These are phyloP conservation scores for Drosophila subsilvestris DNA, from an alignment of 2,888 invertebrate species.

Conservation along the genomic window DNA sequence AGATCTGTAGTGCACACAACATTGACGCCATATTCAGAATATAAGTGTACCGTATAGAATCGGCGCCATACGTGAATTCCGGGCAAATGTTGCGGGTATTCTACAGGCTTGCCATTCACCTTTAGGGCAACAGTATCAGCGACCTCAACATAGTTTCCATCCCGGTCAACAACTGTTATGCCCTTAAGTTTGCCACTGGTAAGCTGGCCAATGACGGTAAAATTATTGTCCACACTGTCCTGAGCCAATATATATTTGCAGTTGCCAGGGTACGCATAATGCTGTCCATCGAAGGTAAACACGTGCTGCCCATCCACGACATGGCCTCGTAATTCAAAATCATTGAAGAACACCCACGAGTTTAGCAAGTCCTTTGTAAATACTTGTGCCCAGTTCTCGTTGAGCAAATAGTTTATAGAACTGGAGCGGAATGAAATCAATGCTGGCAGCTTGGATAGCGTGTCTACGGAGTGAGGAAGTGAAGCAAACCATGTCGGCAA, in stretches of 20 bases:
- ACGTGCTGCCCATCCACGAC: conserved; percentile 92
- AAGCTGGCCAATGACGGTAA: conserved; percentile 91
- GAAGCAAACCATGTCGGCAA: conserved; percentile 46
- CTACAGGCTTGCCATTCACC: conserved; percentile 88
- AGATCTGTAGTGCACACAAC: conserved; percentile 87
- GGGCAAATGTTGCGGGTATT: conserved; percentile 88
- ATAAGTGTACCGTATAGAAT: conserved; percentile 86
- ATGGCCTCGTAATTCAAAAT: conserved; percentile 88
- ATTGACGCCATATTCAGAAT: conserved; percentile 87
- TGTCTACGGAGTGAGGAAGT: conserved; percentile 83
- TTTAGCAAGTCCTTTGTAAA: conserved; percentile 62
- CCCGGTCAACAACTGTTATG: conserved; percentile 89
- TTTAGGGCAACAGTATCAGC: conserved; percentile 87
- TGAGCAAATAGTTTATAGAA: conserved; percentile 86
- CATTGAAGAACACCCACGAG: conserved; percentile 86
- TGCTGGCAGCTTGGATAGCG: conserved; percentile 85
- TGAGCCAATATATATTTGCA: conserved; percentile 94
- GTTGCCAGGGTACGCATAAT: conserved; percentile 91
- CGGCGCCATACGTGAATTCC: conserved; percentile 87
- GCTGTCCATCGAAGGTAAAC: conserved; percentile 94
- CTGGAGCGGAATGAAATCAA: conserved; percentile 87
- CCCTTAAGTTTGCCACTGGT: conserved; percentile 88
- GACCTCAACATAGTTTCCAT: conserved; percentile 87
- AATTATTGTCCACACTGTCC: conserved; percentile 94
- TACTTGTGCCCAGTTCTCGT: conserved; percentile 86